Evolutionary conservation across 1,140 invertebrate genomes (phyloP), one percentile per base, ranked within the genome.

Genomic region (Cryptotermes secundus): DNA sequence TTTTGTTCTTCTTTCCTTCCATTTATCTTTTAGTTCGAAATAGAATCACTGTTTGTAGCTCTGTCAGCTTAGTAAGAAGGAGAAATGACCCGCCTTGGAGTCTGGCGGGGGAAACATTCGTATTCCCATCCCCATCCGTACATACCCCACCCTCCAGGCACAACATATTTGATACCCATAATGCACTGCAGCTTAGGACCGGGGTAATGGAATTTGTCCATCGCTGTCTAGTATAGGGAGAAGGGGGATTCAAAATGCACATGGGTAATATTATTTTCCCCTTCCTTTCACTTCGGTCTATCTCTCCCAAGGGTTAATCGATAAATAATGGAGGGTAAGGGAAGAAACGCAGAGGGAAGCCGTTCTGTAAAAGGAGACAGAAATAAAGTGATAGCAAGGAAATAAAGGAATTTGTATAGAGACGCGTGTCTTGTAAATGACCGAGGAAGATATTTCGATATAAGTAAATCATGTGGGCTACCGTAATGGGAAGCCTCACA

Each of bases 271-370:
- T 72, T 72, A n/a, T 31, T 72, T 31, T 9, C 26, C 59, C 38
- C 19, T 2, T 16, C 45, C 16, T 49, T 49, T 10, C 16, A 49
- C 45, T 16, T 49, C 14, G 45, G 45, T 22, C 59, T 72, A 72
- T 72, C 26, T 31, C 31, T n/a, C 59, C 26, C 59, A 72, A 72
- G 59, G 26, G 59, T 72, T 72, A 72, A 72, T 72, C 59, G 59
- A 72, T 72, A 72, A 31, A 72, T 72, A 72, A n/a, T 72, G 59
- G 26, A 72, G 59, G n/a, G 59, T 72, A 72, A 31, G 59, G 59
- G 59, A 72, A 14, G n/a, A 31, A 31, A 72, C 26, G 59, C 59
- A 72, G 9, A 10, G 59, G n/a, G 59, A 72, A 72, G n/a, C n/a
- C 59, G 9, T 31, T 31, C 59, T 72, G n/a, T 72, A 12, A 72